Percentiles rank a stretch among this genome's conserved stretches.
Conservation (phyloP, 2,113 vertebrate species). For the Corythornis vintsioides region DNA sequence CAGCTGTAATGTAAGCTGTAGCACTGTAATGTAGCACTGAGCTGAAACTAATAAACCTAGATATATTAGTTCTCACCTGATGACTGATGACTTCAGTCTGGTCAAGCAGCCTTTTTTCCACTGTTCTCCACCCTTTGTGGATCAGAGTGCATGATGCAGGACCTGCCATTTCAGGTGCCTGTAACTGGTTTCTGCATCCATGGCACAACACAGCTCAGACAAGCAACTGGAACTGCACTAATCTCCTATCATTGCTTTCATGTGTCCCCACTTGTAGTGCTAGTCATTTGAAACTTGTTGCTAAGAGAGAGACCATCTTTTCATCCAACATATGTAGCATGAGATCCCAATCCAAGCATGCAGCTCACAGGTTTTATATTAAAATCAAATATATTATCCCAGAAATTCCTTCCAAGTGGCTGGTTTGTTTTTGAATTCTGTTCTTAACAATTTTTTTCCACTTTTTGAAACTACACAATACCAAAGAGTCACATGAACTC, state of each 20-base stretch:
- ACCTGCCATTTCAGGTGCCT: not conserved
- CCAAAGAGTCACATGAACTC: not conserved
- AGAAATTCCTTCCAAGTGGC: not conserved
- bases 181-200: not conserved
- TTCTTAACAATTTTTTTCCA: not conserved
- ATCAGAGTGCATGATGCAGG: not conserved
- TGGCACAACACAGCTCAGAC: not conserved
- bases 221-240: not conserved
- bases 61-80: not conserved
- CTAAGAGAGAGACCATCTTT: not conserved
- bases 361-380: not conserved
- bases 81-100: not conserved
- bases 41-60: not conserved
- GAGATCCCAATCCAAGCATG: not conserved
- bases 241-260: not conserved
- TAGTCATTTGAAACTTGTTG: not conserved
- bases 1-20: not conserved
- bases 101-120: not conserved
- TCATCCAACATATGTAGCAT: not conserved
- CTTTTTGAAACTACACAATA: not conserved
- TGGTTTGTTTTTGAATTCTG: not conserved
- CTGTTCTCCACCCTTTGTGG: accelerated
- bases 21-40: not conserved
- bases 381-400: not conserved
- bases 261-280: not conserved